Base-by-base conservation (phyloP, 2,113 vertebrate genomes). In the Empidonax traillii region DNA sequence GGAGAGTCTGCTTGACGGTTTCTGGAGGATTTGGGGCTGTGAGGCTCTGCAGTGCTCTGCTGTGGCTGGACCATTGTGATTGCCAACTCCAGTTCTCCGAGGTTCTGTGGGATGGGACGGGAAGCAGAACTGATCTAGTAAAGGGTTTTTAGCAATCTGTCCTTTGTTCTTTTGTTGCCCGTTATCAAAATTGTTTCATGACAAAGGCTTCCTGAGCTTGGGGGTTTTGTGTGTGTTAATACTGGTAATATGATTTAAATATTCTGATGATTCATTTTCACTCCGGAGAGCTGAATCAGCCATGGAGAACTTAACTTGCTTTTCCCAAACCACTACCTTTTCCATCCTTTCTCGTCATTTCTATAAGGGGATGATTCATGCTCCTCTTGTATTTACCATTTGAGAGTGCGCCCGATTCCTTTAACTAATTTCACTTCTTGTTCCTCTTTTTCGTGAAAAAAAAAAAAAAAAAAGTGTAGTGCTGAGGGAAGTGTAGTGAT, bases 191-290 rank as follows among this genome's bases (percentile, higher is more conserved):
- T 94, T 69, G 66, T 96, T 97, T 96, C 90, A 91, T 93, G 96
- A 97, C 82, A 85, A 96, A 95, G 52, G 47, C 87, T 96, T 88
- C 78, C 66, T 71, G 89, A 84, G 66, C 92, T 92, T 85, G 95
- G 96, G 95, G 88, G 44, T 93, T 97, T 97, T 97, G 91, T 94
- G 87, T 96, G 92, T 96, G 79, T 89, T 97, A 93, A 91, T 97
- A 90, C 93, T 97, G 95, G 97, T 96, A 97, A 97, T 90, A 87
- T 90, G 91, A 93, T 93, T 97, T 92, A 96, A 96, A 96, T 97
- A 96, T 97, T 97, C 96, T 95, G 96, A 81, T 97, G 97, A 97
- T 96, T 97, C 97, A 97, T 96, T 96, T 96, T 94, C 88, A 89
- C 93, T 94, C 96, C 95, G 75, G 93, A 95, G 85, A 93, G 89